These are phyloP conservation scores for Dasyurus viverrinus DNA, from an alignment of 2,113 vertebrate genomes.

Conservation along the genomic window DNA sequence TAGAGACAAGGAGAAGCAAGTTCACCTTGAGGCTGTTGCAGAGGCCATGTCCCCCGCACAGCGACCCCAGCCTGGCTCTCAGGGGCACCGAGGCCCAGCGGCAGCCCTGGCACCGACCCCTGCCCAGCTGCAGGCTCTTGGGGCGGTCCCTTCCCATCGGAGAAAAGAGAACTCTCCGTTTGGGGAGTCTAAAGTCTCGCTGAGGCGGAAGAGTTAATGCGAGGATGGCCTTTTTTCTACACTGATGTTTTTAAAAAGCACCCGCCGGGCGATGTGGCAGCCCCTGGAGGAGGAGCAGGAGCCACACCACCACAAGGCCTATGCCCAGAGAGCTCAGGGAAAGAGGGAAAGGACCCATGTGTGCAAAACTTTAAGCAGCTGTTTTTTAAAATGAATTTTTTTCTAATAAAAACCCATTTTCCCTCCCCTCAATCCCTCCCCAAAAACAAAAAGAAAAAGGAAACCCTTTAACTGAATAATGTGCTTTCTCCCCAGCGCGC, in stretches of 20 bases:
- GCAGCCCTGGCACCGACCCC: neutral
- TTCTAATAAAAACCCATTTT: neutral
- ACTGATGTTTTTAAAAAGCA: neutral
- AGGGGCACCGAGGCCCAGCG: neutral
- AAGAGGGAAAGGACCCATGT: neutral
- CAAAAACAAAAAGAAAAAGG: neutral
- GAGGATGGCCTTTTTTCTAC: constrained; percentile 32
- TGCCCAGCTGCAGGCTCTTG: no score
- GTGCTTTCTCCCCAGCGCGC: neutral
- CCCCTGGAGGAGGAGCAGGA: neutral
- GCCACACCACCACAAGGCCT: neutral
- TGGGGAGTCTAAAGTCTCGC: neutral
- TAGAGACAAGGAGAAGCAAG: constrained; percentile 78
- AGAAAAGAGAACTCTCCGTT: neutral
- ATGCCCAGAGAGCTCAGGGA: neutral
- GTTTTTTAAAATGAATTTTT: no score
- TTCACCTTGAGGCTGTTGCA: neutral
- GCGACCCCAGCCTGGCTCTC: no score
- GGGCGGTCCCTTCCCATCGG: neutral
- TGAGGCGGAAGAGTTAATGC: constrained; percentile 46
- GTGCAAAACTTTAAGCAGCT: neutral
- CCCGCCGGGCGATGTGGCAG: fast-evolving
- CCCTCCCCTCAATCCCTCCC: neutral
- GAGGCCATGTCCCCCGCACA: no score
- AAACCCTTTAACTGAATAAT: neutral